Percentiles rank a stretch among this genome's conserved stretches.
Evolutionary conservation across 2,888 invertebrate genomes (phyloP).

Genomic region (Orthosia gothica): DNA sequence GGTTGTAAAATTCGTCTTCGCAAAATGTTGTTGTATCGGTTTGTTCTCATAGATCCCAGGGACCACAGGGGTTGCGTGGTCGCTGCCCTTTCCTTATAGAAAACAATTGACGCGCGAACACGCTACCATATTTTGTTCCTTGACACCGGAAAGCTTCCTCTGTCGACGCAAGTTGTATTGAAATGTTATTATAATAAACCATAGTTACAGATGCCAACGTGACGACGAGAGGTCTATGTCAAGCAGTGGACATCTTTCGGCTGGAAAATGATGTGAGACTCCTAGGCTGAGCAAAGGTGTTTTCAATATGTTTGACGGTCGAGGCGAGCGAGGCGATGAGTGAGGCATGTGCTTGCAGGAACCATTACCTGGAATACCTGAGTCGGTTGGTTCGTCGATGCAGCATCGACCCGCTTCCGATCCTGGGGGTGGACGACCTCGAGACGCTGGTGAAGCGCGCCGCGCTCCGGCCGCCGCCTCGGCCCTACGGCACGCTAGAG

Average conservation of each 20-base stretch:
- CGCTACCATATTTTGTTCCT: not conserved
- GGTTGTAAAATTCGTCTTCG: too few species aligned
- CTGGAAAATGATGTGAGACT: not conserved
- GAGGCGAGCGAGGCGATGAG: conserved; percentile 78
- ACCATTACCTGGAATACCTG: conserved; percentile 97
- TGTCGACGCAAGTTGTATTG: not conserved
- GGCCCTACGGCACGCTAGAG: conserved; percentile 94
- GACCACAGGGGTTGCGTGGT: too few species aligned
- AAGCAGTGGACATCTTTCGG: conserved; percentile 5
- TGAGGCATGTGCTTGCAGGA: conserved; percentile 92
- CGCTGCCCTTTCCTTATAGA: too few species aligned
- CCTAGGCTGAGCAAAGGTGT: conserved; percentile 1
- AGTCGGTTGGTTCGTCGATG: conserved; percentile 94
- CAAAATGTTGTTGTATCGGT: too few species aligned
- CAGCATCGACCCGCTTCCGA: conserved; percentile 94
- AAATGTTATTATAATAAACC: not conserved
- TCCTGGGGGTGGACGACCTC: conserved; percentile 95
- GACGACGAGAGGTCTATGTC: conserved; percentile 22
- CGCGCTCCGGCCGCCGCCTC: conserved; percentile 94
- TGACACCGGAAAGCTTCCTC: not conserved
- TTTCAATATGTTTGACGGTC: conserved; percentile 38
- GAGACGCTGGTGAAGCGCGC: conserved; percentile 95
- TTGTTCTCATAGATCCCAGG: too few species aligned
- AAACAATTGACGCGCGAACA: too few species aligned
- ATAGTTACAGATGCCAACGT: not conserved